Conservation (phyloP, 2,113 vertebrate genomes). For the Serilophus lunatus region DNA sequence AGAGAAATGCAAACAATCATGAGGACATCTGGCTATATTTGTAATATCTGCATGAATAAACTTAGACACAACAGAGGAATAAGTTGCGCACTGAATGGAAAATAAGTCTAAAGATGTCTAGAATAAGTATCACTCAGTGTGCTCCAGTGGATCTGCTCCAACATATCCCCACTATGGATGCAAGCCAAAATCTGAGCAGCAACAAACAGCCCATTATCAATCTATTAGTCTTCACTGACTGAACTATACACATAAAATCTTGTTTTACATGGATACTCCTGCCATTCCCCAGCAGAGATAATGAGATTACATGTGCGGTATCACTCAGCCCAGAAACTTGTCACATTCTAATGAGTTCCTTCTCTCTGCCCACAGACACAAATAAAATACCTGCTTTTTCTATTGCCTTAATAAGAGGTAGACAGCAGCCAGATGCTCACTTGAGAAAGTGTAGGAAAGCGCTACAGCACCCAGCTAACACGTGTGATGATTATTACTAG, state of each 20-base stretch:
- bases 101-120: neutral
- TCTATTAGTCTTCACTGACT: constrained; percentile 49
- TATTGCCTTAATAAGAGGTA: neutral
- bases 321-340: constrained; percentile 52
- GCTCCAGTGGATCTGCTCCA: neutral
- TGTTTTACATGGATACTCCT: constrained; percentile 47
- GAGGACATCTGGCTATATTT: neutral
- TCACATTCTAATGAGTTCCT: constrained; percentile 58
- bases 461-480: neutral
- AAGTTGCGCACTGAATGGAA: neutral
- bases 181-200: constrained; percentile 16
- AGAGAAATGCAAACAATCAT: neutral
- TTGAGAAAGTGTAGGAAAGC: accelerated
- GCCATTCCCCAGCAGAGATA: constrained; percentile 58
- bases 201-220: constrained; percentile 48
- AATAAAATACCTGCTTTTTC: constrained; percentile 17
- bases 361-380: neutral
- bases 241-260: constrained; percentile 47
- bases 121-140: neutral
- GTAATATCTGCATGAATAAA: neutral
- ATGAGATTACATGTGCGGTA: constrained; percentile 42
- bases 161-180: neutral
- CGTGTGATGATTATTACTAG: neutral
- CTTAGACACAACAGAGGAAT: neutral
- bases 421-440: neutral